Base-by-base conservation (phyloP, 2,888 invertebrate genomes). In the Trachelus stipa region DNA sequence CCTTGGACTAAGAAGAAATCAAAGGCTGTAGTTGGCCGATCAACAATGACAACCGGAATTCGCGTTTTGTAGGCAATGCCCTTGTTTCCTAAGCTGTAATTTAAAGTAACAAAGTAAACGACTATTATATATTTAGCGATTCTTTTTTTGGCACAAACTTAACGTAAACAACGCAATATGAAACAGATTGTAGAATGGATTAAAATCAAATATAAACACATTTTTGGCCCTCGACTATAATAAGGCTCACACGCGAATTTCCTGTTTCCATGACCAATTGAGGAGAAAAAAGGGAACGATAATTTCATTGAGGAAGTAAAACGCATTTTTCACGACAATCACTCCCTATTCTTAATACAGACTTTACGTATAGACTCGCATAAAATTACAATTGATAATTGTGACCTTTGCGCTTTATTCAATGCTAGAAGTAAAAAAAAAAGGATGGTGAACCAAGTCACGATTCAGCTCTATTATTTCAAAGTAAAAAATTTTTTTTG, bases 121-220 rank as follows among this genome's bases (percentile, higher is more conserved):
- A 40, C 56, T 56, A 56, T 56, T 23, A 23, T 15, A 33, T 37
- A 15, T 69, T 76, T 23, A 56, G 15, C 34, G 35, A 69, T 75
- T 78, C 68, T 76, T 77, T 78, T 80, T 81, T 81, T 81, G 81
- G 81, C 81, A 81, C 81, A 81, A 81, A 81, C 80, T 81, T 80
- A 79, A 81, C 80, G 75, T 77, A 81, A 78, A 76, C 78, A 78
- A 80, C 78, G 77, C 78, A 77, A 79, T 76, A 79, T 80, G 80
- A 81, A 80, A 80, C 80, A 80, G 79, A 80, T 80, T 80, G 77
- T 23, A 56, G 56, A 74, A 77, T 73, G 74, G 76, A 71, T 78
- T 77, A 80, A 79, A 78, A 68, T 79, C 76, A 79, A 73, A 75
- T 79, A 35, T 79, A 78, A 75, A 56, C 23, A 56, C 2, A 56